These are phyloP conservation scores for Heterohyrax brucei DNA, from an alignment of 2,797 vertebrate genomes.

Conservation along the genomic window DNA sequence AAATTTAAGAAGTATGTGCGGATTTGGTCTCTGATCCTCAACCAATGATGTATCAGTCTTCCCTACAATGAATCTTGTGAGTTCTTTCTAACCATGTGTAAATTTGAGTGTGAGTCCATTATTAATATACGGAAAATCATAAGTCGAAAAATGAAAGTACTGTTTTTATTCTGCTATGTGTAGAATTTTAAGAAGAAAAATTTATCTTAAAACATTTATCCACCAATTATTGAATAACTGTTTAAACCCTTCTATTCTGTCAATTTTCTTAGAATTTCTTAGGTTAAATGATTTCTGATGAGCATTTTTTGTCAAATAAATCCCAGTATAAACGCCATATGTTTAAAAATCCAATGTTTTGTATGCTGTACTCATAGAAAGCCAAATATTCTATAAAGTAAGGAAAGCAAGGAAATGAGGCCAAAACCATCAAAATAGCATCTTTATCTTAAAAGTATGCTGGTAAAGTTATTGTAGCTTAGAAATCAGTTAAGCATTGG, in stretches of 20 bases:
- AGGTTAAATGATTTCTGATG: conserved; percentile 25
- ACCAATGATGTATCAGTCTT: not conserved
- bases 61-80: not conserved
- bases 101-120: not conserved
- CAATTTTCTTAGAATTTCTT: conserved; percentile 16
- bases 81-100: not conserved
- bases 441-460: not conserved
- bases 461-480: not conserved
- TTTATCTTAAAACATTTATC: conserved; percentile 10
- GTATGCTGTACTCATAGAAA: not conserved
- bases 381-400: not conserved
- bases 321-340: not conserved
- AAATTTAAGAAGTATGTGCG: not conserved
- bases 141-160: not conserved
- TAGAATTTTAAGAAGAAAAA: conserved; percentile 1
- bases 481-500: not conserved
- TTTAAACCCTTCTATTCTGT: not conserved
- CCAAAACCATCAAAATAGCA: conserved; percentile 10
- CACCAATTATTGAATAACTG: not conserved
- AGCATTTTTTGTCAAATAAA: not conserved
- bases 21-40: not conserved
- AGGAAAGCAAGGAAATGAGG: not conserved
- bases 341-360: not conserved
- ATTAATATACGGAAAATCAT: not conserved
- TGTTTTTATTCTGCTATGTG: not conserved